These are phyloP conservation scores for Thymelicus sylvestris DNA, from an alignment of 2,888 invertebrate genomes.

Conservation along the genomic window DNA sequence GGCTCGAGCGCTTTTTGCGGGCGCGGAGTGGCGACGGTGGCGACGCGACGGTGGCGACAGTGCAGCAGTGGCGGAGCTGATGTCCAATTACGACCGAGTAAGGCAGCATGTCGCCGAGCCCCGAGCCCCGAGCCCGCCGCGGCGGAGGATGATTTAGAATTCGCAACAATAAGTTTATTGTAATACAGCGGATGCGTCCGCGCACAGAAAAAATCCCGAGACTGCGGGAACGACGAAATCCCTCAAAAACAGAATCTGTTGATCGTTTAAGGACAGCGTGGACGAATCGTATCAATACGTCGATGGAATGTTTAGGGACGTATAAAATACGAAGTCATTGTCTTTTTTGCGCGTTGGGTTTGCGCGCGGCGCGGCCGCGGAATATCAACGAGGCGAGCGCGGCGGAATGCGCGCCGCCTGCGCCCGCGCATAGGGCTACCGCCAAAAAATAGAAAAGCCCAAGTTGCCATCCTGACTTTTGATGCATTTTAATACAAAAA, in stretches of 20 bases:
- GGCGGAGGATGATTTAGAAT: slow-evolving; percentile 31
- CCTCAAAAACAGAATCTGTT: slow-evolving; percentile 60
- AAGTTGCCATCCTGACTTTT: background rate
- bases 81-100: slow-evolving; percentile 21
- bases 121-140: background rate
- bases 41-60: too few relatives aligned
- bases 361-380: slow-evolving; percentile 67
- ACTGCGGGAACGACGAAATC: slow-evolving; percentile 55
- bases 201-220: slow-evolving; percentile 43
- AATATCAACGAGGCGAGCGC: slow-evolving; percentile 70
- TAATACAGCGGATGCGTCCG: slow-evolving; percentile 34
- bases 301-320: slow-evolving; percentile 77
- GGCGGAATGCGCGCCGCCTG: slow-evolving; percentile 35
- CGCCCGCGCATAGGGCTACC: slow-evolving; percentile 29
- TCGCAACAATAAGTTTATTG: slow-evolving; percentile 38
- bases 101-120: slow-evolving; percentile 19
- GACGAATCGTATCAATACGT: slow-evolving; percentile 70
- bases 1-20: slow-evolving; percentile 19
- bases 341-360: slow-evolving; percentile 76
- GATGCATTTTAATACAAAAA: background rate
- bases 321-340: slow-evolving; percentile 79
- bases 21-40: background rate
- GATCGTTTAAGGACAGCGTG: slow-evolving; percentile 61
- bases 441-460: slow-evolving; percentile 7
- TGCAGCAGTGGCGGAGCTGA: background rate